phyloP scores from a whole-genome alignment of 2,888 invertebrate genomes.

The Meganola albula region DNA sequence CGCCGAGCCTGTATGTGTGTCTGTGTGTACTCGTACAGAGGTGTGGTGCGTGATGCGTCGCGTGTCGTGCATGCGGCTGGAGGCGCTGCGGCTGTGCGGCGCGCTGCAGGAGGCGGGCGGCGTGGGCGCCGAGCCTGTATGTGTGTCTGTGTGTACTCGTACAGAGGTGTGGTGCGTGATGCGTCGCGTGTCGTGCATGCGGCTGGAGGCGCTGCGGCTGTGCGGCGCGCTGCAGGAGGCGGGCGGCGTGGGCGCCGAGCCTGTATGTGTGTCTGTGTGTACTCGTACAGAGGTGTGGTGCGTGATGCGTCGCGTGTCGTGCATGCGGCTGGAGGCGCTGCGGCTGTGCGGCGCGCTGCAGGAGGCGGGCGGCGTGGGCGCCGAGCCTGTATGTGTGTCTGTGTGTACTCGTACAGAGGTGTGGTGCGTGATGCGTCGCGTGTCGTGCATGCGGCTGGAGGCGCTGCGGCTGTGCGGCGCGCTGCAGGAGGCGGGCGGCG shows the following conservation, averaged over 20 bases:
- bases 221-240: conserved; percentile 89
- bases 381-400: conserved; percentile 89
- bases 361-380: conserved; percentile 95
- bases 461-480: conserved; percentile 88
- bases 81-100: conserved; percentile 89
- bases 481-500: conserved; percentile 93
- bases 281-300: conserved; percentile 81
- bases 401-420: conserved; percentile 76
- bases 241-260: conserved; percentile 93
- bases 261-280: conserved; percentile 81
- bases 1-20: conserved; percentile 89
- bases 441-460: conserved; percentile 83
- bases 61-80: conserved; percentile 84
- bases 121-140: conserved; percentile 94
- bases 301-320: conserved; percentile 87
- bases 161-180: conserved; percentile 86
- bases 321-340: conserved; percentile 83
- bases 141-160: conserved; percentile 42
- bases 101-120: conserved; percentile 90
- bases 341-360: conserved; percentile 86
- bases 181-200: conserved; percentile 87
- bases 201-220: conserved; percentile 85
- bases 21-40: conserved; percentile 65
- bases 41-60: conserved; percentile 86
- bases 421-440: conserved; percentile 85